phyloP scores from a whole-genome alignment of 2,888 invertebrate genomes.

The Acrocera orbiculus region DNA sequence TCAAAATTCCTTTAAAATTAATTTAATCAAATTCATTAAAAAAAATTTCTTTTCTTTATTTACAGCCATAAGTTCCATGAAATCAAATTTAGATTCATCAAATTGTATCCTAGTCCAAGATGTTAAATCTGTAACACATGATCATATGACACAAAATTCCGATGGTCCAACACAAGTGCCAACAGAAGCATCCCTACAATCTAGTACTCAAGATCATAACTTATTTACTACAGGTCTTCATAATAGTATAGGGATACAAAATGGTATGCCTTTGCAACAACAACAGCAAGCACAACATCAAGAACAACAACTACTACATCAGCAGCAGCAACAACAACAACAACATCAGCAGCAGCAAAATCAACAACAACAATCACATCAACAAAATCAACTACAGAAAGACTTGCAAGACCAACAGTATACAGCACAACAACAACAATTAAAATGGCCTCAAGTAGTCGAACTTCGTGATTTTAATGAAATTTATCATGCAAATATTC shows the following conservation, averaged over 20 bases:
- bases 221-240: constrained; percentile 32
- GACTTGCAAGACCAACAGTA: constrained; percentile 31
- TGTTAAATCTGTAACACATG: constrained; percentile 58
- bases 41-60: too few species aligned
- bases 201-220: constrained; percentile 51
- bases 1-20: too few species aligned
- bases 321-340: constrained; percentile 22
- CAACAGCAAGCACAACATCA: constrained; percentile 30
- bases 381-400: constrained; percentile 20
- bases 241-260: constrained; percentile 3
- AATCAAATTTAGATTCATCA: constrained; percentile 70
- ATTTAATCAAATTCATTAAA: too few species aligned
- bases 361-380: constrained; percentile 16
- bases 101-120: constrained; percentile 80
- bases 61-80: constrained; percentile 80
- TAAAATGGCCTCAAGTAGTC: constrained; percentile 57
- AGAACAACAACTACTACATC: constrained; percentile 19
- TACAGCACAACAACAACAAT: constrained; percentile 47
- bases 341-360: constrained; percentile 19
- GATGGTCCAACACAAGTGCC: constrained; percentile 45
- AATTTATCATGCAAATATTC: constrained; percentile 66
- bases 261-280: constrained; percentile 29
- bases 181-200: constrained; percentile 59
- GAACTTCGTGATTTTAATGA: constrained; percentile 74
- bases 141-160: constrained; percentile 63